Conservation (phyloP, 2,113 vertebrate genomes). For the Oceanites oceanicus region DNA sequence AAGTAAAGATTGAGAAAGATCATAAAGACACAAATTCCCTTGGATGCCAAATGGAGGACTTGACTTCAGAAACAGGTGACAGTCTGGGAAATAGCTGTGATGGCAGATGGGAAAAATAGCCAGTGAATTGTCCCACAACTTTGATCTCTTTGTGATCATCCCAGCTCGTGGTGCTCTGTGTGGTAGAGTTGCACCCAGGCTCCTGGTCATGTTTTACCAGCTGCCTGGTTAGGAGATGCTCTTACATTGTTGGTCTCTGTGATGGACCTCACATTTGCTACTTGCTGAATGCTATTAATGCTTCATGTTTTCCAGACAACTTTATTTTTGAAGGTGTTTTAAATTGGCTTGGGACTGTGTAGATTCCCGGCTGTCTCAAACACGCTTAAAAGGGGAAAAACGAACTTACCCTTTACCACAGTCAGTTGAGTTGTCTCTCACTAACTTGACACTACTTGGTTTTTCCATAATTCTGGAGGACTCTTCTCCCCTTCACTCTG, state of each 20-base stretch:
- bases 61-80: no score
- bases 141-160: not conserved
- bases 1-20: not conserved
- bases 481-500: not conserved
- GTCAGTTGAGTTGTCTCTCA: not conserved
- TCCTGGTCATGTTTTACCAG: not conserved
- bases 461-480: not conserved
- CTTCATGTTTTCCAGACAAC: not conserved
- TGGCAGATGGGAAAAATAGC: not conserved
- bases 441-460: not conserved
- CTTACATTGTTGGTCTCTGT: not conserved
- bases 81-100: not conserved
- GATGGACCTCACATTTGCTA: not conserved
- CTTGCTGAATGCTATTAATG: not conserved
- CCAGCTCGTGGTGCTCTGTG: not conserved
- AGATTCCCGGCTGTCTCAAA: not conserved
- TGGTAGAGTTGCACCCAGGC: not conserved
- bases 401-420: not conserved
- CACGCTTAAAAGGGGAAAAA: not conserved
- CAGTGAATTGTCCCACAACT: not conserved
- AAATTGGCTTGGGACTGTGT: not conserved
- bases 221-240: not conserved
- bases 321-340: not conserved
- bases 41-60: not conserved
- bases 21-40: not conserved